Conservation (phyloP, 1,140 invertebrate genomes). For the Carposina sasakii region DNA sequence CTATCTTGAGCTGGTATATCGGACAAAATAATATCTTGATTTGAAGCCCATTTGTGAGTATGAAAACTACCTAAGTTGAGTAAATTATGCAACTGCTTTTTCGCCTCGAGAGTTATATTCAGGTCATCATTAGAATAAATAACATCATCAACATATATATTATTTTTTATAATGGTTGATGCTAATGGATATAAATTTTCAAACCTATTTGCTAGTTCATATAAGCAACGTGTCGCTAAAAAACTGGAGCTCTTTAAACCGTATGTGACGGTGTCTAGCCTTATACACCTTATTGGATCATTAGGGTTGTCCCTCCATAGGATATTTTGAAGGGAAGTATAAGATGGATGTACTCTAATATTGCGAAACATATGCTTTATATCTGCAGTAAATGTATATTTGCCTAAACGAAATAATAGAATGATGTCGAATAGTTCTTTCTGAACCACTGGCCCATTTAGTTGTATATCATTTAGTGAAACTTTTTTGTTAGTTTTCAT, state of each 20-base stretch:
- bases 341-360: background rate
- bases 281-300: conserved; percentile 4
- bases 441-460: conserved; percentile 3
- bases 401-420: background rate
- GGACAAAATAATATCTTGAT: too few species aligned
- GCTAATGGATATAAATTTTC: background rate
- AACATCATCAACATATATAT: conserved; percentile 6
- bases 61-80: background rate
- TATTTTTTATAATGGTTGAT: conserved; percentile 3
- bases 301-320: conserved; percentile 1
- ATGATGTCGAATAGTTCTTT: conserved; percentile 5
- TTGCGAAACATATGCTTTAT: conserved; percentile 3
- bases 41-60: conserved; percentile 5
- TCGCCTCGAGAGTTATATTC: background rate
- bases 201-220: background rate
- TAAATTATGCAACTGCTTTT: background rate
- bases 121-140: conserved; percentile 1
- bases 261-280: conserved; percentile 3
- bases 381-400: conserved; percentile 1
- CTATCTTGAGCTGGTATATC: too few species aligned
- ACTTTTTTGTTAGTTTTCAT: conserved; percentile 5
- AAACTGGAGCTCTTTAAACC: conserved; percentile 1
- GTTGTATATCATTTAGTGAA: conserved; percentile 5
- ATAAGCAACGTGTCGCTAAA: conserved; percentile 5
- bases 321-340: conserved; percentile 6